Evolutionary conservation across 2,113 vertebrate species (phyloP).

Genomic region (Sus scrofa): T2T-Sscrofa CM000824.6:110127001-110127500

Average conservation of each 20-base stretch:
- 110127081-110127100: too few species aligned
- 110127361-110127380: background rate
- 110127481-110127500: background rate
- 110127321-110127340: background rate
- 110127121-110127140: too few species aligned
- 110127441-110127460: constrained; percentile 42
- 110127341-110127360: background rate
- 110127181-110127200: background rate
- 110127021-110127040: too few species aligned
- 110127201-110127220: background rate
- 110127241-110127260: background rate
- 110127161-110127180: too few species aligned
- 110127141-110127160: too few species aligned
- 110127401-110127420: constrained; percentile 1
- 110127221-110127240: background rate
- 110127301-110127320: background rate
- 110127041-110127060: too few species aligned
- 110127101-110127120: too few species aligned
- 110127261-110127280: constrained; percentile 7
- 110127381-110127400: background rate
- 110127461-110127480: background rate
- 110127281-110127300: background rate
- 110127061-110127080: too few species aligned
- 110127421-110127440: background rate
- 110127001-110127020: too few species aligned